Base-by-base conservation (phyloP, 2,797 vertebrate genomes). In the Chromobotia macracanthus region DNA sequence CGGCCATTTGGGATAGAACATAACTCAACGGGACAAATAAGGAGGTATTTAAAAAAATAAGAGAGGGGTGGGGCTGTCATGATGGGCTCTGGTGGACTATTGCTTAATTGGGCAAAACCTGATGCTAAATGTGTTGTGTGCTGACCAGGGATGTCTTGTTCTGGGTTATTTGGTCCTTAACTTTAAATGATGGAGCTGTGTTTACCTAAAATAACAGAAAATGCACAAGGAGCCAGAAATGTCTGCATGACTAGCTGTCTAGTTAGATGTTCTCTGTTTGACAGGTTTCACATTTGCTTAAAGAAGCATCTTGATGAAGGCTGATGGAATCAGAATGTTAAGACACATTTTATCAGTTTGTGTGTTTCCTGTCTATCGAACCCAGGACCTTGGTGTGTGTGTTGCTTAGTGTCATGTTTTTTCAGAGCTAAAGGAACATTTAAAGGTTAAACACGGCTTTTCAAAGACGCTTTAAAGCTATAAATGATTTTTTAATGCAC, bases 1-100 rank as follows among this genome's bases (percentile, higher is more conserved):
- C 61, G 60, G 82, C 80, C 11, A 41, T 86, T 83, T 88, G 84
- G 66, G 84, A 88, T 21, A 68, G 23, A 80, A 80, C 72, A 75
- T 61, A 75, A 76, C 82, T 83, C 65, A 25, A 65, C 70, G 76
- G 81, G 72, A 86, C 11, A 80, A 74, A 71, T 80, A 67, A 67
- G 35, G 64, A 66, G 79, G 38, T 28, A 79, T 67, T 53, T 50
- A 74, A 25, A 77, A 63, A 83, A 56, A 70, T 18, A 71, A 56
- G 80, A 56, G 67, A 77, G 16, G 35, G 80, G 55, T 55, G 75
- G 73, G 83, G 74, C 69, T 87, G 86, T 79, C 75, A 58, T 69
- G 31, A 38, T 51, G 75, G 81, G 66, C 46, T 70, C 65, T 64
- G 16, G 0, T 61, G 72, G 73, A 55, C 65, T 58, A 56, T n/a